Evolutionary conservation across 2,797 vertebrate genomes (phyloP).

Genomic region (Neostethus bicornis): DNA sequence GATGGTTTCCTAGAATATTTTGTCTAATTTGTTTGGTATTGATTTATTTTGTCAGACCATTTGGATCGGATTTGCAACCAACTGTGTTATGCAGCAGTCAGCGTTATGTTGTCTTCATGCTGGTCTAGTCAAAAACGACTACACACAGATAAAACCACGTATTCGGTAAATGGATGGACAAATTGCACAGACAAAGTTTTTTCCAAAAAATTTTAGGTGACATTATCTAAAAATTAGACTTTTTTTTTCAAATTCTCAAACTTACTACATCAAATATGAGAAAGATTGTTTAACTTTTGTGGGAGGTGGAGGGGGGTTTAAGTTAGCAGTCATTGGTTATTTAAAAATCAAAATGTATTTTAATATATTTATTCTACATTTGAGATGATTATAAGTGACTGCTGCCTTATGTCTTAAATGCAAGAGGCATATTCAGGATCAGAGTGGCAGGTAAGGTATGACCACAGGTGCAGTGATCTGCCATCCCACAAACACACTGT

Average conservation of each 20-base stretch:
- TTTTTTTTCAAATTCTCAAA: neutral
- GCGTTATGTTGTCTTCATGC: neutral
- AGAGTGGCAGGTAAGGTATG: conserved; percentile 57
- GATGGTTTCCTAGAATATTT: neutral
- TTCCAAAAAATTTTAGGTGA: neutral
- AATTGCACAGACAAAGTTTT: no score
- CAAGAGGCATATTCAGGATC: conserved; percentile 51
- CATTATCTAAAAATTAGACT: neutral
- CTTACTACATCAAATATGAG: neutral
- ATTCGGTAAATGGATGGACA: neutral
- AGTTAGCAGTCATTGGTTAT: no score
- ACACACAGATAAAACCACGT: neutral
- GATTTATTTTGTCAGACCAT: neutral
- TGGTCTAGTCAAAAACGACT: neutral
- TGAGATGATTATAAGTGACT: conserved; percentile 4
- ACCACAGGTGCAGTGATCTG: conserved; percentile 55
- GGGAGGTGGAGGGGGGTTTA: no score
- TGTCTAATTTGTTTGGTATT: neutral
- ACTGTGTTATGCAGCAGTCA: neutral
- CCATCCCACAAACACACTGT: conserved; percentile 65
- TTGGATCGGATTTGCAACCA: neutral
- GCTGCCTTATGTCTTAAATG: conserved; percentile 39
- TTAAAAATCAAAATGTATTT: no score
- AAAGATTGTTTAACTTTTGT: neutral
- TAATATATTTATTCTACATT: conserved; percentile 11